Percentiles rank a stretch among this genome's conserved stretches.
phyloP scores from a whole-genome alignment of 2,888 invertebrate genomes.

The Scaptomyza cyrtandrae region DNA sequence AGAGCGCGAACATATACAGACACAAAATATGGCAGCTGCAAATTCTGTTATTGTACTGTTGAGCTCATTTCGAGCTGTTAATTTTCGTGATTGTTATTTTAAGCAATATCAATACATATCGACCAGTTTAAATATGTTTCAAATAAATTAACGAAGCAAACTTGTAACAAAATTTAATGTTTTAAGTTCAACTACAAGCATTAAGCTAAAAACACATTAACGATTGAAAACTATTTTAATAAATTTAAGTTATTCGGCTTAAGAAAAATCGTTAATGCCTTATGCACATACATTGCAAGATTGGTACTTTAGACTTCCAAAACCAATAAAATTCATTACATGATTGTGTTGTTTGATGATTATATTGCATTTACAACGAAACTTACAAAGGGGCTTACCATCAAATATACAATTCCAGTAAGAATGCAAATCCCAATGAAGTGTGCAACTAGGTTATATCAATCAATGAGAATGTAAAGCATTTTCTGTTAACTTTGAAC shows the following conservation, averaged over 20 bases:
- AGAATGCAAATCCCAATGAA: not conserved
- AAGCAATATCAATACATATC: slow-evolving; percentile 2
- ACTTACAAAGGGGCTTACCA: not conserved
- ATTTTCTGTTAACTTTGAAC: no score
- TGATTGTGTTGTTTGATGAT: not conserved
- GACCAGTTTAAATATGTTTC: not conserved
- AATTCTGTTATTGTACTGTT: slow-evolving; percentile 20
- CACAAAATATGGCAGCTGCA: slow-evolving; percentile 85
- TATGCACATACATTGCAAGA: not conserved
- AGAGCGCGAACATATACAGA: slow-evolving; percentile 30
- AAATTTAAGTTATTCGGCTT: not conserved
- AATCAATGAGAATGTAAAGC: no score
- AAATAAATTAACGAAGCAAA: not conserved
- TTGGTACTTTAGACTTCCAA: not conserved
- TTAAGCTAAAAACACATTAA: not conserved
- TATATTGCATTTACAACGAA: not conserved
- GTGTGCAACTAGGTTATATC: not conserved
- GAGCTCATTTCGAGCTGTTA: slow-evolving; percentile 27
- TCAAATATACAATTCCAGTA: not conserved
- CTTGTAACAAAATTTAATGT: no score
- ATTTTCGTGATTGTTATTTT: not conserved
- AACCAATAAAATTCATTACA: not conserved
- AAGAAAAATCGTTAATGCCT: not conserved
- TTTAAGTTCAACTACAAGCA: not conserved
- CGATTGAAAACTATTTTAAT: not conserved